A percentile compares a stretch with the other conserved stretches of the same genome.
Evolutionary conservation across 2,888 invertebrate genomes (phyloP).

Genomic region (Tanytarsus gracilentus): DNA sequence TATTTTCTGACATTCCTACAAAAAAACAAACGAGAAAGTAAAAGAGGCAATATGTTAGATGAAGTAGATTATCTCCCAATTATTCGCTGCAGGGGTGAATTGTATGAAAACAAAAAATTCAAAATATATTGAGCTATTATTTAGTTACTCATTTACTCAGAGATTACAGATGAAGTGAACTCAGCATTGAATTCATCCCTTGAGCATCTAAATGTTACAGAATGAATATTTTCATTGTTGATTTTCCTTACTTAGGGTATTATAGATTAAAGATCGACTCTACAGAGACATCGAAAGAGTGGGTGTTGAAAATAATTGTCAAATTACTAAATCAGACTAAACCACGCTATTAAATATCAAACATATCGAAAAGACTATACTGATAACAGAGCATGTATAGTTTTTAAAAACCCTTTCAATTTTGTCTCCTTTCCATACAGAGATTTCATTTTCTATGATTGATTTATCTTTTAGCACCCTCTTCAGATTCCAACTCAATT

Average conservation of each 20-base stretch:
- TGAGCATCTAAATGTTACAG: too few species aligned
- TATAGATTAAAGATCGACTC: too few species aligned
- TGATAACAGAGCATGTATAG: slow-evolving; percentile 25
- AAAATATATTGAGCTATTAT: not conserved
- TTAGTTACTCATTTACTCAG: too few species aligned
- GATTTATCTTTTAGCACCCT: not conserved
- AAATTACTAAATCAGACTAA: not conserved
- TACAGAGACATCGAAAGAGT: not conserved
- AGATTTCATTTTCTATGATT: not conserved
- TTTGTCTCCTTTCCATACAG: too few species aligned
- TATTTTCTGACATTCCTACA: not conserved
- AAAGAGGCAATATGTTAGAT: slow-evolving; percentile 15
- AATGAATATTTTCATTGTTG: too few species aligned
- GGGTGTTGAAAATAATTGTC: not conserved
- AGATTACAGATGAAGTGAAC: not conserved
- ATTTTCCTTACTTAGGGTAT: too few species aligned
- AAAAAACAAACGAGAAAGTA: not conserved
- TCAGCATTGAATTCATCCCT: too few species aligned
- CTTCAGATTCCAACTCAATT: too few species aligned
- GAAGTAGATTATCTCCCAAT: slow-evolving; percentile 27
- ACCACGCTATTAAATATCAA: too few species aligned
- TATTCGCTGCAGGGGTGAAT: slow-evolving; percentile 27
- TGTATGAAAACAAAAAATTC: not conserved
- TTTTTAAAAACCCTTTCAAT: too few species aligned
- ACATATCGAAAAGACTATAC: too few species aligned